Evolutionary conservation across 1,140 invertebrate genomes (phyloP).

Genomic region (Drosophila equinoxialis): DNA sequence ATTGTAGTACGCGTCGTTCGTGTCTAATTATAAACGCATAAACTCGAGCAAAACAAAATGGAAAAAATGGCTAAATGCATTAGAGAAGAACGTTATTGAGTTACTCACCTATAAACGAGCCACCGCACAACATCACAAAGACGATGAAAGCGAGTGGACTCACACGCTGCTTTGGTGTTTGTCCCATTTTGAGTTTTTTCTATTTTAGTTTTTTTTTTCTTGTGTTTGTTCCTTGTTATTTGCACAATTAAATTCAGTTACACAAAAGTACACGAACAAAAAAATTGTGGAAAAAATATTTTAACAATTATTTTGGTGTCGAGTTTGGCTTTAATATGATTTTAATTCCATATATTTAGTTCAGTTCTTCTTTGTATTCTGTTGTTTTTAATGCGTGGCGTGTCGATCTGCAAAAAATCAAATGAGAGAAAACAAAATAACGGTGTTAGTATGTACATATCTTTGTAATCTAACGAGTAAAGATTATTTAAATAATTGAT

Average conservation of each 20-base stretch:
- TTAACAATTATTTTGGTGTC: not conserved
- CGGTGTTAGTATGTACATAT: not conserved
- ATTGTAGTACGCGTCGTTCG: slow-evolving; percentile 3
- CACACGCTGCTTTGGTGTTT: slow-evolving; percentile 57
- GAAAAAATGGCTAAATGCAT: slow-evolving; percentile 13
- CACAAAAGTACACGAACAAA: slow-evolving; percentile 27
- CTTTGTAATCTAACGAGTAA: not conserved
- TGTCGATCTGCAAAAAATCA: slow-evolving; percentile 30
- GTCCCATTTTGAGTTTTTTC: slow-evolving; percentile 61
- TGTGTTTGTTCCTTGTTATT: slow-evolving; percentile 5
- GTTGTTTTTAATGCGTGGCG: not conserved
- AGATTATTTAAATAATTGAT: no score
- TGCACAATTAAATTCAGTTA: slow-evolving; percentile 11
- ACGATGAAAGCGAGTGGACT: slow-evolving; percentile 40
- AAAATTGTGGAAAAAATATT: slow-evolving; percentile 51
- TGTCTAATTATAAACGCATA: slow-evolving; percentile 60
- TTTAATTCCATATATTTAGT: not conserved
- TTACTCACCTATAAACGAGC: slow-evolving; percentile 72
- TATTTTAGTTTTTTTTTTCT: slow-evolving; percentile 3
- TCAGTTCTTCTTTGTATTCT: not conserved
- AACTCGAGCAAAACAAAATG: slow-evolving; percentile 28
- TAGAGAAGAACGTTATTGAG: slow-evolving; percentile 23
- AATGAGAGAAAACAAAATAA: not conserved
- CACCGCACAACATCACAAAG: slow-evolving; percentile 63
- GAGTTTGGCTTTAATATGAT: slow-evolving; percentile 17